phyloP scores from a whole-genome alignment of 2,888 invertebrate species.

The Drosophila infuscata region DNA sequence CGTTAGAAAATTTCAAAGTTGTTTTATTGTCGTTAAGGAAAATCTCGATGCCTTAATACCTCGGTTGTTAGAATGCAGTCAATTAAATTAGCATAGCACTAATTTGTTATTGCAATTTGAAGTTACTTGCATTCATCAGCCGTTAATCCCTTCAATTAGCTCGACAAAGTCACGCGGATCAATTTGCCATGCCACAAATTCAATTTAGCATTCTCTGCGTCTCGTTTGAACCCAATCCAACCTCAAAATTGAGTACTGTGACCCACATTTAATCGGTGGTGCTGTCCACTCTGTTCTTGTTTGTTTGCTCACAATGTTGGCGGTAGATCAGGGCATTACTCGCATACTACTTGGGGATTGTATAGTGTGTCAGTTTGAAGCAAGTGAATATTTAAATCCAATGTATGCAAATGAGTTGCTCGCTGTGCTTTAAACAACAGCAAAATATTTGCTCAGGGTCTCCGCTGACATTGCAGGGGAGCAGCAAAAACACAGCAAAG shows the following conservation, averaged over 20 bases:
- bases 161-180: slow-evolving; percentile 52
- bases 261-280: slow-evolving; percentile 55
- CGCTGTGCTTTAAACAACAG: slow-evolving; percentile 41
- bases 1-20: not conserved
- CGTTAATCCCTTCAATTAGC: slow-evolving; percentile 71
- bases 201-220: slow-evolving; percentile 63
- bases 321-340: slow-evolving; percentile 11
- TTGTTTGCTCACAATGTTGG: slow-evolving; percentile 34
- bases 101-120: slow-evolving; percentile 22
- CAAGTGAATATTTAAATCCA: slow-evolving; percentile 72
- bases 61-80: not conserved
- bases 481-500: not conserved
- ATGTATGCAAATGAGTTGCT: slow-evolving; percentile 67
- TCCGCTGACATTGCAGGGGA: slow-evolving; percentile 17
- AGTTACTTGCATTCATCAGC: slow-evolving; percentile 22
- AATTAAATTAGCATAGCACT: slow-evolving; percentile 14
- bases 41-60: not conserved
- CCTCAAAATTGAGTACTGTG: slow-evolving; percentile 67
- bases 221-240: slow-evolving; percentile 58
- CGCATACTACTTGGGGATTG: slow-evolving; percentile 28
- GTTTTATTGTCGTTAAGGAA: not conserved
- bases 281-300: slow-evolving; percentile 10
- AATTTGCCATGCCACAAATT: slow-evolving; percentile 64
- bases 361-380: slow-evolving; percentile 51
- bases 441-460: slow-evolving; percentile 42